Evolutionary conservation across 2,888 invertebrate genomes (phyloP), one percentile per base, ranked within the genome.

Genomic region (Apeira syringaria): DNA sequence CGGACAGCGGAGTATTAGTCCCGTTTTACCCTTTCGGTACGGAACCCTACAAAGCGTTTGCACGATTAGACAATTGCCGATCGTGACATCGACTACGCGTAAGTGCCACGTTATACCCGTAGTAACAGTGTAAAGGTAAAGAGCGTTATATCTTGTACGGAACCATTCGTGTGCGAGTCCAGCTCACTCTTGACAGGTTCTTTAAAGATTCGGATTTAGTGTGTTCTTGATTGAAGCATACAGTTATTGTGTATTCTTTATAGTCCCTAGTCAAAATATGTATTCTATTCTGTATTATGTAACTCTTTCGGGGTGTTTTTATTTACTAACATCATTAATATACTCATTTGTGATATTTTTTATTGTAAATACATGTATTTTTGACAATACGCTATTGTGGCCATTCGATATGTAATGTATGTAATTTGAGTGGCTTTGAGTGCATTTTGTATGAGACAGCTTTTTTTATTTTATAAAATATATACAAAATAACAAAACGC

Each of bases 341-440:
- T 77, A 80, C 75, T 80, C 73, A 69, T 76, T 74, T 85, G 86
- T 86, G 82, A 85, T 85, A 82, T 75, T 75, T 71, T 72, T 68
- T 73, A 56, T 72, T 79, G 80, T 84, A 81, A 81, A 83, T 81
- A 80, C 55, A 45, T 60, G 37, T 24, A 64, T 59, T 70, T 7
- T 72, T 75, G 75, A 74, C 76, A 76, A 74, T 78, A 64, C 64
- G 67, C 73, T 64, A 35, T 39, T 73, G 81, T 85, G 84, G 86
- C 85, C 85, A 86, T 87, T 76, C 66, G 68, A 62, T 74, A 59
- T 58, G 36, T 48, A 53, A 50, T 47, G 37, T 50, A 52, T 53
- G 26, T 53, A 27, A 50, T 53, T 30, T 54, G 36, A 56, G 20
- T 59, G 60, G 48, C 47, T 56, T 59, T 59, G 43, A 57, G 55